Conservation (phyloP, 2,888 invertebrate genomes). For the Cristatella mucedo region DNA sequence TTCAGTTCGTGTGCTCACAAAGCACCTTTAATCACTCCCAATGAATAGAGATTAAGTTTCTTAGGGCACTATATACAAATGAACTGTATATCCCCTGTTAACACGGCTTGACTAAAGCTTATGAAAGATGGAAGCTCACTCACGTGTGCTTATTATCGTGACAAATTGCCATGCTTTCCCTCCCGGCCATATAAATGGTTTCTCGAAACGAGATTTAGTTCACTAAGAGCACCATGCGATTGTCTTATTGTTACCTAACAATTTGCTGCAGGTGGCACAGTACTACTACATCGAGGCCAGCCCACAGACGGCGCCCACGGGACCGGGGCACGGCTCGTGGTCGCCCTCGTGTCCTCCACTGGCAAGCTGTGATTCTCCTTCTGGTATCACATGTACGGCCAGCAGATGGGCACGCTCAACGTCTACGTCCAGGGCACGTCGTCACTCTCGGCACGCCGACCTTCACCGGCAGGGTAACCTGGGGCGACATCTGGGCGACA, state of each 20-base stretch:
- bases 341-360: conserved; percentile 14
- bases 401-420: conserved; percentile 14
- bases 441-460: background rate
- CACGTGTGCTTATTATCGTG: no score
- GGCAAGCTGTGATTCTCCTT: conserved; percentile 12
- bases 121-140: no score
- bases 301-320: conserved; percentile 43
- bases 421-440: conserved; percentile 5
- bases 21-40: no score
- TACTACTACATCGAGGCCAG: conserved; percentile 47
- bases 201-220: no score
- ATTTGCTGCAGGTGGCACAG: conserved; percentile 35
- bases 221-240: no score
- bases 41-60: no score
- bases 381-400: conserved; percentile 16
- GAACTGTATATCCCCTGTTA: no score
- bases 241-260: background rate
- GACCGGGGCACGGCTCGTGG: conserved; percentile 31
- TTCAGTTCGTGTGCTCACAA: no score
- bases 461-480: conserved; percentile 21
- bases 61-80: no score
- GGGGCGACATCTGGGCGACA: conserved; percentile 23
- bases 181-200: no score
- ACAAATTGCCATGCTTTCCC: no score
- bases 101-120: no score